phyloP scores from a whole-genome alignment of 2,113 vertebrate genomes.

The Coracopsis vasa region DNA sequence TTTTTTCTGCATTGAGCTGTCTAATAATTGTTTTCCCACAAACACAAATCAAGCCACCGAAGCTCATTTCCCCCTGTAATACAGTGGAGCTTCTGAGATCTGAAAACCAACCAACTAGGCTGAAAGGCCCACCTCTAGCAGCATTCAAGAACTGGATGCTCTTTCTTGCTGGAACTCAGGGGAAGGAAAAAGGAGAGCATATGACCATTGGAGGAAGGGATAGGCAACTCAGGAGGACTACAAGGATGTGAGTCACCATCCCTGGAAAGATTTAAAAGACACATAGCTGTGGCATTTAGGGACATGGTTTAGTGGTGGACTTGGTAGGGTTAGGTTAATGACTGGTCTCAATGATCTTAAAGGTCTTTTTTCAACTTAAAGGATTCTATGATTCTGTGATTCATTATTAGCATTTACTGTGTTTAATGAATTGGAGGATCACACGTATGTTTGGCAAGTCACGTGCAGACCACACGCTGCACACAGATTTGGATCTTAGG shows the following conservation, averaged over 20 bases:
- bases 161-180: background rate
- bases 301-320: background rate
- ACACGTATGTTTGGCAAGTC: accelerated
- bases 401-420: background rate
- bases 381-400: background rate
- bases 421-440: background rate
- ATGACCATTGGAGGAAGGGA: background rate
- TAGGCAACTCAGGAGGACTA: background rate
- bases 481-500: background rate
- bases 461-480: background rate
- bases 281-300: too few relatives aligned
- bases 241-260: background rate
- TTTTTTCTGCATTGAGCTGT: background rate
- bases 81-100: background rate
- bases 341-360: background rate
- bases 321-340: background rate
- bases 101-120: background rate
- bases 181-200: background rate
- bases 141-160: background rate
- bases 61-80: background rate
- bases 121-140: background rate
- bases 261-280: background rate
- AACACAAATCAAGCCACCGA: background rate
- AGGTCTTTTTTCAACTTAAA: background rate
- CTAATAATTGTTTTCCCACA: background rate